These are phyloP conservation scores for Xiphophorus maculatus DNA, from an alignment of 2,113 vertebrate genomes.

Conservation along the genomic window DNA sequence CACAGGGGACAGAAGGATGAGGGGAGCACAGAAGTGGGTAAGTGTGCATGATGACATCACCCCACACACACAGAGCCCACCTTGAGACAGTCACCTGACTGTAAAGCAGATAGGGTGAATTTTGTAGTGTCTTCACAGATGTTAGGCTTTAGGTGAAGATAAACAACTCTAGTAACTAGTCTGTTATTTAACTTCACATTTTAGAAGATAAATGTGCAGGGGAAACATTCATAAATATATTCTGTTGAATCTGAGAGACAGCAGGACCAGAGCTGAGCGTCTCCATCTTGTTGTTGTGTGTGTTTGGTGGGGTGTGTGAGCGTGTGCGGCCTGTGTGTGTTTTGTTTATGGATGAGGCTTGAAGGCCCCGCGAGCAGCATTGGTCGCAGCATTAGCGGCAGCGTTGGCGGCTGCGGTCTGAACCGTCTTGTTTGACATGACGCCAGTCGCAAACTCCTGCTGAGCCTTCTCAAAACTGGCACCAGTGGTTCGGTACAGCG, in stretches of 20 bases:
- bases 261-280: constrained; percentile 54
- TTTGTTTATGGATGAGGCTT: constrained; percentile 76
- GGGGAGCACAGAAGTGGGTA: constrained; percentile 13
- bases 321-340: constrained; percentile 7
- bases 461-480: constrained; percentile 99
- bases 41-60: constrained; percentile 20
- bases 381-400: constrained; percentile 82
- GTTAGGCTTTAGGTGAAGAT: constrained; percentile 30
- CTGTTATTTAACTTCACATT: constrained; percentile 16
- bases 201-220: constrained; percentile 23
- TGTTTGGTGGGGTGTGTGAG: constrained; percentile 15
- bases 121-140: constrained; percentile 21
- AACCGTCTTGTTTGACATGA: constrained; percentile 99
- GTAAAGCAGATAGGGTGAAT: constrained; percentile 42
- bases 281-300: constrained; percentile 41
- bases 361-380: constrained; percentile 91
- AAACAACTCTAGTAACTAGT: constrained; percentile 50
- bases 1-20: constrained; percentile 20
- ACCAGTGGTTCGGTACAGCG: constrained; percentile 94
- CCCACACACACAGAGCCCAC: constrained; percentile 27
- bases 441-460: constrained; percentile 96
- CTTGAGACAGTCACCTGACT: constrained; percentile 46
- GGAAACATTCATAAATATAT: constrained; percentile 43
- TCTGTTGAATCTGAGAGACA: constrained; percentile 39
- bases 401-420: constrained; percentile 95